Percentiles rank a stretch among this genome's conserved stretches.
phyloP scores from a whole-genome alignment of 2,113 vertebrate species.

The Mobula hypostoma region DNA sequence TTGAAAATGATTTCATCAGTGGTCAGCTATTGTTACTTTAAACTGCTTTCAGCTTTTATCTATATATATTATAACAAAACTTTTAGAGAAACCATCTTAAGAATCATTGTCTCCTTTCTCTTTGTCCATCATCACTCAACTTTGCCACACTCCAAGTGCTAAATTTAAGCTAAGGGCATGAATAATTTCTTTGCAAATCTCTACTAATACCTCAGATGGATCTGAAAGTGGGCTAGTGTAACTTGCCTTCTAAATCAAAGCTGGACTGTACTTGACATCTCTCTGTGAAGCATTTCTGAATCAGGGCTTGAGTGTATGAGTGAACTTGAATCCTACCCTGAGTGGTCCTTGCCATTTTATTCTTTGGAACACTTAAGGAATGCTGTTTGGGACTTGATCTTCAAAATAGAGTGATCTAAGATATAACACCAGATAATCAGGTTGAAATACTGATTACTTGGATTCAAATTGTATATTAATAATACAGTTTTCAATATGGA shows the following conservation, averaged over 20 bases:
- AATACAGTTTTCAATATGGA: too few relatives aligned
- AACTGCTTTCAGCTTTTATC: not conserved
- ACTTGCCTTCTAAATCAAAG: not conserved
- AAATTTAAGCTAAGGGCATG: not conserved
- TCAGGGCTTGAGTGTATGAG: not conserved
- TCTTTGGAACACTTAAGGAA: not conserved
- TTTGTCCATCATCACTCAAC: not conserved
- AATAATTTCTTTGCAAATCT: not conserved
- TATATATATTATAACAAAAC: not conserved
- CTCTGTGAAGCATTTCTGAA: not conserved
- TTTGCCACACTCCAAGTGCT: not conserved
- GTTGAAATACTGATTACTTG: not conserved
- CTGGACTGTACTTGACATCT: not conserved
- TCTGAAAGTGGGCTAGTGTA: not conserved
- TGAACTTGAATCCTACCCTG: not conserved
- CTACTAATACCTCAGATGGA: not conserved
- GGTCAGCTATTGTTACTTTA: not conserved
- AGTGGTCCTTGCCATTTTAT: not conserved
- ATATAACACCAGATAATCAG: not conserved
- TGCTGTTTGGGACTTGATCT: not conserved
- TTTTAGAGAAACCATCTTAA: not conserved
- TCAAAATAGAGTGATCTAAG: not conserved
- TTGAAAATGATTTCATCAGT: not conserved
- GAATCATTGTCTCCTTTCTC: not conserved
- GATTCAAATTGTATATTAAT: not conserved